Base-by-base conservation (phyloP, 2,797 vertebrate genomes). In the Lacerta viridis region DNA sequence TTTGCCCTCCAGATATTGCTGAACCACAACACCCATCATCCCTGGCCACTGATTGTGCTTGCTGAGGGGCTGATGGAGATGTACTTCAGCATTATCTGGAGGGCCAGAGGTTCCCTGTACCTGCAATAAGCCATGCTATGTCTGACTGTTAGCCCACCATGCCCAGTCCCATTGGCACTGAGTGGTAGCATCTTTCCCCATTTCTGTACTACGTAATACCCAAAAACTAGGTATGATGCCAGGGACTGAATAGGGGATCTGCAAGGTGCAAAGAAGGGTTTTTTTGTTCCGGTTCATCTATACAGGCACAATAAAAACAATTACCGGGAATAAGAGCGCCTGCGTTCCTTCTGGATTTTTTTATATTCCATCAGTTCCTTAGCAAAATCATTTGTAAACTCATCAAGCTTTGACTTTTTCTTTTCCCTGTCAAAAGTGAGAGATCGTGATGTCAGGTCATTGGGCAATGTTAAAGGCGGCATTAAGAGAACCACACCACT, bases 381-480 rank as follows among this genome's bases (percentile, higher is more conserved):
- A 96, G 99, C 99, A 98, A 99, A 99, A 97, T 99, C 98, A 97
- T 99, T 98, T 95, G 99, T 99, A 96, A 99, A 99, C 96, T 99
- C 99, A 97, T 99, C 99, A 95, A 99, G 97, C 97, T 99, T 99
- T 90, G 99, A 99, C 95, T 98, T 98, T 96, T 98, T 98, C 95
- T 99, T 98, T 96, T 98, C 98, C 96, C 98, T 99, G 96, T 97
- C 94, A 96, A 96, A 96, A 96, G 96, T 95, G 96, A 96, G 97
- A 96, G 95, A 96, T 90, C 88, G 91, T 88, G 91, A 92, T 92
- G 92, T 83, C 91, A 84, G 83, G 90, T 85, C 92, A n/a, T 13
- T n/a, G 33, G 46, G 50, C 8, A n/a, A 18, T 55, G 33, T 55
- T 33, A 69, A 11, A 91, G 89, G 96, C 95, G 93, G 95, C 96